A percentile compares a stretch with the other conserved stretches of the same genome.
These are phyloP conservation scores for Trematocara zebra DNA, from an alignment of 2,113 vertebrate species.

Conservation along the genomic window DNA sequence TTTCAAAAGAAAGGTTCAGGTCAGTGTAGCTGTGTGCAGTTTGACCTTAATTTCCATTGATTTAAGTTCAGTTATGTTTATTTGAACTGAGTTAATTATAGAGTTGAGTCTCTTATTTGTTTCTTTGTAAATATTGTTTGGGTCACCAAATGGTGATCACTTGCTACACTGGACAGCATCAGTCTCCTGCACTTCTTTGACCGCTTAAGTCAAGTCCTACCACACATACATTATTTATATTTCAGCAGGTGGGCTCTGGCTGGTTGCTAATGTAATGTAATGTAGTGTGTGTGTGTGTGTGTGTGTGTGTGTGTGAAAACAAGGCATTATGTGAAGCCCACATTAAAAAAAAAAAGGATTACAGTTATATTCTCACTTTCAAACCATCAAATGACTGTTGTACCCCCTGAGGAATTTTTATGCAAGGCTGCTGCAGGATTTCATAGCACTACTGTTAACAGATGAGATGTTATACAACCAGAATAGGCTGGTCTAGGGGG, in stretches of 20 bases:
- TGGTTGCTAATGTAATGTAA: conserved; percentile 57
- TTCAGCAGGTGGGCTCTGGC: conserved; percentile 63
- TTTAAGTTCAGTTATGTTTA: too few species aligned
- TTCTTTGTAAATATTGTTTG: too few species aligned
- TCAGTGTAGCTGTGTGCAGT: too few species aligned
- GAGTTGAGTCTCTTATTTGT: too few species aligned
- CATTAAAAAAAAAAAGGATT: not conserved
- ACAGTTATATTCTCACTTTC: not conserved
- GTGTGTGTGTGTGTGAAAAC: not conserved
- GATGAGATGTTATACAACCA: conserved; percentile 21
- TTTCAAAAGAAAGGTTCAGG: too few species aligned
- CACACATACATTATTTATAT: conserved; percentile 31
- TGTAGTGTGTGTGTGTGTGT: not conserved
- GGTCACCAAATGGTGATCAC: too few species aligned
- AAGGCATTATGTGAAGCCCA: not conserved
- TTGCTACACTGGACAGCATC: too few species aligned
- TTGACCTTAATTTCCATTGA: too few species aligned
- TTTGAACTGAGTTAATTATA: too few species aligned
- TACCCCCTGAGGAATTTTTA: conserved; percentile 7
- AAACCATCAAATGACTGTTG: conserved; percentile 10
- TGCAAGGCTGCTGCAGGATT: not conserved
- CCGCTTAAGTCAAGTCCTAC: too few species aligned
- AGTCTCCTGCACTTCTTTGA: too few species aligned
- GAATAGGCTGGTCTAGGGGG: not conserved
- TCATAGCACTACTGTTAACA: not conserved